These are phyloP conservation scores for Drosophila biarmipes DNA, from an alignment of 1,140 invertebrate species.

Conservation along the genomic window DNA sequence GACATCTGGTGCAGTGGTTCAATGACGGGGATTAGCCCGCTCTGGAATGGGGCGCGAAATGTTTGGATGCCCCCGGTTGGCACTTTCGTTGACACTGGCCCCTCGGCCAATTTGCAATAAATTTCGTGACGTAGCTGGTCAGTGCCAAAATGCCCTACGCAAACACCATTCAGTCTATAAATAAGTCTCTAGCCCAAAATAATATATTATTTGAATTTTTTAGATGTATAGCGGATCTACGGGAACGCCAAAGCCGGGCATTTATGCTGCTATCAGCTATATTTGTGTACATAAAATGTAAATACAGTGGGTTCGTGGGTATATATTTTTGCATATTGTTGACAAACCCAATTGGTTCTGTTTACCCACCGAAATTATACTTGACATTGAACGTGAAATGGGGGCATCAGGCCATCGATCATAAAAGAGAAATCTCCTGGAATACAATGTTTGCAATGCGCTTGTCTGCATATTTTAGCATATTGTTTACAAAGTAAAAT, in stretches of 20 bases:
- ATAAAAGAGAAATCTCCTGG: background rate
- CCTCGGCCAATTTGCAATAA: conserved; percentile 41
- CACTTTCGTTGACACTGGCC: conserved; percentile 44
- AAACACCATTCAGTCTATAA: background rate
- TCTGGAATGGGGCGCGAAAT: conserved; percentile 41
- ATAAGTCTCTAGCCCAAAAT: background rate
- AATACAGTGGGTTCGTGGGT: conserved; percentile 16
- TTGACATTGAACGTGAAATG: conserved; percentile 66
- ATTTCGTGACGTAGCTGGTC: conserved; percentile 36
- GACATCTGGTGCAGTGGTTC: conserved; percentile 50
- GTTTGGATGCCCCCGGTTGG: conserved; percentile 38
- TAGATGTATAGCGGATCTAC: conserved; percentile 4
- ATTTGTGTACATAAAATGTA: conserved; percentile 19
- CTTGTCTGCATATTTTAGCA: too few relatives aligned
- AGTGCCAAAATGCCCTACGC: conserved; percentile 28
- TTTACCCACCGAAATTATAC: conserved; percentile 65
- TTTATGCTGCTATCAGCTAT: conserved; percentile 19
- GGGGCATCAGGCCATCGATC: conserved; percentile 27
- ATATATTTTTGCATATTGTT: conserved; percentile 63
- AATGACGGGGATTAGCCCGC: conserved; percentile 49
- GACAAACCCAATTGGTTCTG: conserved; percentile 63
- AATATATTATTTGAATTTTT: background rate
- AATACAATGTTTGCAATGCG: background rate
- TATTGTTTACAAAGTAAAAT: too few relatives aligned
- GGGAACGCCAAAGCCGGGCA: background rate